Conservation (phyloP, 2,113 vertebrate genomes). For the Haemorhous mexicanus region DNA sequence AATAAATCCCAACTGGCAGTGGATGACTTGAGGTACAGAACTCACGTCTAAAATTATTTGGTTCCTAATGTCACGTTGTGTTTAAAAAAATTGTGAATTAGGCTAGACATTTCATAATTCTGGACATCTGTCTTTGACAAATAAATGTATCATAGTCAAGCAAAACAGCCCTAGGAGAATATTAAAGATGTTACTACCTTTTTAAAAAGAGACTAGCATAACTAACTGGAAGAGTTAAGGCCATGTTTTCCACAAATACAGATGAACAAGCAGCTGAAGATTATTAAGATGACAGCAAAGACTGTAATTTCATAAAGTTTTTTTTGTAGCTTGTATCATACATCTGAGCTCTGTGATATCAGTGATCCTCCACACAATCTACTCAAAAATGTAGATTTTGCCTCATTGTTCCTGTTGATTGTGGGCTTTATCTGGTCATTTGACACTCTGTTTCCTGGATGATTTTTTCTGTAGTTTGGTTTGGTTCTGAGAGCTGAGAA, state of each 20-base stretch:
- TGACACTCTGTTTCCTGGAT: background rate
- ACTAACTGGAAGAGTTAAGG: background rate
- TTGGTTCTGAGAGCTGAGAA: background rate
- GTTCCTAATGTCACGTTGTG: background rate
- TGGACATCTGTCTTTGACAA: slow-evolving; percentile 5
- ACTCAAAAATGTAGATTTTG: background rate
- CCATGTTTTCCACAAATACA: background rate
- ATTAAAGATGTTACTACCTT: background rate
- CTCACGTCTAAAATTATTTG: background rate
- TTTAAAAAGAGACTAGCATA: background rate
- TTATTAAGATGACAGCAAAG: background rate
- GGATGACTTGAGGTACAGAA: background rate
- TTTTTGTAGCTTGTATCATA: background rate
- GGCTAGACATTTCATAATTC: background rate
- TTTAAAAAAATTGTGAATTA: background rate
- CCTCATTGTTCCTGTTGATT: background rate
- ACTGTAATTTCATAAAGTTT: background rate
- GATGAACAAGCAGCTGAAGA: background rate
- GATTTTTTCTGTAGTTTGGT: background rate
- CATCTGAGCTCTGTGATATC: background rate
- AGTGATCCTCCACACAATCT: background rate
- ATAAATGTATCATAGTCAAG: background rate
- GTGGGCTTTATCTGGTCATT: background rate
- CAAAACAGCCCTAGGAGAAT: background rate
- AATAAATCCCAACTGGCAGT: slow-evolving; percentile 11